Evolutionary conservation across 2,113 vertebrate genomes (phyloP).

Genomic region (Daphoenositta chrysoptera): DNA sequence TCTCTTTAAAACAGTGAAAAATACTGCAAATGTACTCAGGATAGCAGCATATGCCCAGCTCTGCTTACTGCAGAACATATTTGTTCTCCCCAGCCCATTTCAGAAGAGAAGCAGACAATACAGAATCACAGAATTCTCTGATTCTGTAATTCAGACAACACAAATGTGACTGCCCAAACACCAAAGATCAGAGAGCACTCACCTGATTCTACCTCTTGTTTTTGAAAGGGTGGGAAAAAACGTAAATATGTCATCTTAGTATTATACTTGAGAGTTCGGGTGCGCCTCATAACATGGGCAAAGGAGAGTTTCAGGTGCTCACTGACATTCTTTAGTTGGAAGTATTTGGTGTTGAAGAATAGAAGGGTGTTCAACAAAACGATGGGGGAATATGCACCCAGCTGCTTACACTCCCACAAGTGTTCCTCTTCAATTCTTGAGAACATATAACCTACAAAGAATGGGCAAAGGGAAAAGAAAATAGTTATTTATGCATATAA

Average conservation of each 20-base stretch:
- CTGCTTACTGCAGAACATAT: background rate
- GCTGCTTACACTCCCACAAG: conserved; percentile 96
- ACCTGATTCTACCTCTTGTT: conserved; percentile 77
- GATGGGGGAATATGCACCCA: conserved; percentile 95
- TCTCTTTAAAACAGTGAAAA: background rate
- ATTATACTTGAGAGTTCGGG: conserved; percentile 81
- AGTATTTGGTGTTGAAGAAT: conserved; percentile 97
- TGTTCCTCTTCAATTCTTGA: conserved; percentile 95
- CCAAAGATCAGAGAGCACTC: background rate
- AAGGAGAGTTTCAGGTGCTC: conserved; percentile 95
- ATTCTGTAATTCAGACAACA: background rate
- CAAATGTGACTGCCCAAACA: background rate
- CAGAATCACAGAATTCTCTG: background rate
- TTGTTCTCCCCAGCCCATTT: background rate
- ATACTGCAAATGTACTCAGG: background rate
- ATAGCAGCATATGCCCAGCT: background rate
- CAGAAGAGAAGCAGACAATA: background rate
- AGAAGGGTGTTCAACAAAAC: conserved; percentile 96
- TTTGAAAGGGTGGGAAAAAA: conserved; percentile 87
- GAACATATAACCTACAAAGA: conserved; percentile 84
- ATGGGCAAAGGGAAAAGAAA: background rate
- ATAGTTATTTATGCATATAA: background rate
- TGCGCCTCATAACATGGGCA: conserved; percentile 90
- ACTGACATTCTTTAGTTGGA: conserved; percentile 87
- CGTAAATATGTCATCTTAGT: conserved; percentile 90